Base-by-base conservation (phyloP, 2,113 vertebrate genomes). In the Anseranas semipalmata region DNA sequence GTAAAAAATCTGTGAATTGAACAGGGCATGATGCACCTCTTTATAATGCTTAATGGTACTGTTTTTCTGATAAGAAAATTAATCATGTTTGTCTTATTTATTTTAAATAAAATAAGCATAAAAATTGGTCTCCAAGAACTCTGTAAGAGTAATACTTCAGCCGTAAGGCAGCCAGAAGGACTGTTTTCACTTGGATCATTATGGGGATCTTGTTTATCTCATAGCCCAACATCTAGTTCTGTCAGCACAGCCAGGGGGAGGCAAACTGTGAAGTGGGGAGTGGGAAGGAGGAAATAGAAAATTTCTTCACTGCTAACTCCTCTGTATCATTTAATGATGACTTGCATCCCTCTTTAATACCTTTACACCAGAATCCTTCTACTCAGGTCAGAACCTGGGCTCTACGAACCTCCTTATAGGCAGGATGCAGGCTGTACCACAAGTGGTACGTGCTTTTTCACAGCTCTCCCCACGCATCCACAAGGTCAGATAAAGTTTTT, bases 231-330 rank as follows among this genome's bases (percentile, higher is more conserved):
- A 73, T 82, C 32, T 85, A 93, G 66, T 74, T 95, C 75, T 93
- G 75, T 89, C 13, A 55, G 85, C 88, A 93, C 13, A 15, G 85
- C 87, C 75, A 89, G 80, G 48, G 65, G 87, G 91, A 96, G 80
- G 94, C 52, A 95, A 95, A 82, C 91, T 79, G 76, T 94, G 87
- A 96, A 95, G 77, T 41, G 52, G 35, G 39, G 89, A 96, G 78
- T 82, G 74, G 81, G 93, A 95, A 94, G 68, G 16, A 93, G 89
- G 89, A 95, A 96, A 87, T 9, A 85, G 78, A 92, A 97, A 67
- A 16, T 78, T 94, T 93, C 48, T 93, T 93, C 53, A 24, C 48
- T 68, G 62, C 52, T 74, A 89, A 24, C 70, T 97, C 78, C 67
- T 73, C 74, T 93, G 52, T 94, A 83, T 83, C 48, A 37, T 93